A percentile compares a stretch with the other conserved stretches of the same genome.
Evolutionary conservation across 1,140 invertebrate species (phyloP).

Genomic region (Aphelenchoides fujianensis): DNA sequence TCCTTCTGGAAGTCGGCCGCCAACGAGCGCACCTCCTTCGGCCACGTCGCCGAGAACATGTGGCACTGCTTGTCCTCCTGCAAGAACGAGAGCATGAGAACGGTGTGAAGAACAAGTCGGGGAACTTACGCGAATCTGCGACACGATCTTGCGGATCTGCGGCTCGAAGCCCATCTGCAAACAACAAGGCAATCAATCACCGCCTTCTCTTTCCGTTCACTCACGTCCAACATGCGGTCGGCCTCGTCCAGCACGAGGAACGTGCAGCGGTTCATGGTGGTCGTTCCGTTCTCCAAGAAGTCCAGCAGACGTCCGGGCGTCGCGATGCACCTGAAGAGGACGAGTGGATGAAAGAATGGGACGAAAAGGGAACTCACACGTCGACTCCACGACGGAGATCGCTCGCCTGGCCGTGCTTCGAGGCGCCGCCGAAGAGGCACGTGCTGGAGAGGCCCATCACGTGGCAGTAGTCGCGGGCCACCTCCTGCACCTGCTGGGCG

Average conservation of each 20-base stretch:
- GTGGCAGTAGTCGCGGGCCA: slow-evolving; percentile 82
- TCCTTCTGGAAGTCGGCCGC: slow-evolving; percentile 88
- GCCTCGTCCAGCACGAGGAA: slow-evolving; percentile 96
- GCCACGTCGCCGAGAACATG: slow-evolving; percentile 99
- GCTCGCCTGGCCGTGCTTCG: slow-evolving; percentile 78
- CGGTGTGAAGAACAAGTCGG: not conserved
- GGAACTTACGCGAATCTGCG: slow-evolving; percentile 77
- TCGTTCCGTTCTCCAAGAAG: slow-evolving; percentile 83
- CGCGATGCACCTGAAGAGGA: too few species aligned
- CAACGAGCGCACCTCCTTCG: slow-evolving; percentile 85
- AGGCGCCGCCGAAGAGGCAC: slow-evolving; percentile 92
- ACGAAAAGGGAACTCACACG: too few species aligned
- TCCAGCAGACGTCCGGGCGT: slow-evolving; percentile 92
- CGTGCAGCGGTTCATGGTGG: slow-evolving; percentile 82
- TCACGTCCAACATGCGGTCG: slow-evolving; percentile 96
- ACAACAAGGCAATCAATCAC: too few species aligned
- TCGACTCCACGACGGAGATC: slow-evolving; percentile 74
- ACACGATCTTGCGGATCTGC: slow-evolving; percentile 91
- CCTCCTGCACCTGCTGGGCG: slow-evolving; percentile 91
- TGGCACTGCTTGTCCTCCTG: slow-evolving; percentile 75
- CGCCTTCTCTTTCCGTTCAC: too few species aligned
- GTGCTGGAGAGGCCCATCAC: slow-evolving; percentile 80
- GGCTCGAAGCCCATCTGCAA: slow-evolving; percentile 99
- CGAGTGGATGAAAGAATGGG: too few species aligned
- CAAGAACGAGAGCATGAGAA: not conserved